Evolutionary conservation across 1,140 invertebrate species (phyloP), one percentile per base, ranked within the genome.

Genomic region (Thaumetopoea pityocampa): DNA sequence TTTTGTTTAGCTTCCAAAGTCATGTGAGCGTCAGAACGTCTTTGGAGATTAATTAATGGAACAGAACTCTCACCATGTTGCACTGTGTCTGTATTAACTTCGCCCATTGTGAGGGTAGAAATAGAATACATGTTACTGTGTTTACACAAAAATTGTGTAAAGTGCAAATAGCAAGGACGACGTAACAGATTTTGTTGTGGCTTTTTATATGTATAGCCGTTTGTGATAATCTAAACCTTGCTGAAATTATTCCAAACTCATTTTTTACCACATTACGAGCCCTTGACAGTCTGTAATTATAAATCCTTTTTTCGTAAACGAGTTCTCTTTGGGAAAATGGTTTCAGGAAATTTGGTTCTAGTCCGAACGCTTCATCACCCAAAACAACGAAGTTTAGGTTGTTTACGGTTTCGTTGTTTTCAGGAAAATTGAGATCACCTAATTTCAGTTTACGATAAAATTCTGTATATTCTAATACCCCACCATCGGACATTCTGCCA

Each of bases 1-100:
- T 27, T 27, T 27, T 12, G 24, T 27, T 27, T 27, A 27, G 24
- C 24, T 27, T 27, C 24, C 10, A 27, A 27, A 22, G 7, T 22
- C 20, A 22, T 22, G 7, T n/a, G 20, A 22, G 9, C 5, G 20
- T 2, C 3, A 22, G 20, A 22, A 22, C 20, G 20, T n/a, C 20
- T 22, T n/a, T 22, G 20, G 20, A 22, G 20, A 22, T n/a, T 22
- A 22, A 22, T 22, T 22, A 22, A 7, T 22, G 20, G 20, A 22
- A 22, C 9, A 27, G 24, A 27, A 27, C 24, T 27, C 24, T 27
- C 24, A 4, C 3, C 24, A 27, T 27, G 24, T 27, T 27, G 24
- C 24, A 27, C n/a, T 27, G 24, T 12, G 24, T 27, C 10, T 14
- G 24, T 27, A 27, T 10, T 27, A 27, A 12, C 11, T 27, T 27